These are phyloP conservation scores for Campoletis sonorensis DNA, from an alignment of 1,140 invertebrate species.

Conservation along the genomic window DNA sequence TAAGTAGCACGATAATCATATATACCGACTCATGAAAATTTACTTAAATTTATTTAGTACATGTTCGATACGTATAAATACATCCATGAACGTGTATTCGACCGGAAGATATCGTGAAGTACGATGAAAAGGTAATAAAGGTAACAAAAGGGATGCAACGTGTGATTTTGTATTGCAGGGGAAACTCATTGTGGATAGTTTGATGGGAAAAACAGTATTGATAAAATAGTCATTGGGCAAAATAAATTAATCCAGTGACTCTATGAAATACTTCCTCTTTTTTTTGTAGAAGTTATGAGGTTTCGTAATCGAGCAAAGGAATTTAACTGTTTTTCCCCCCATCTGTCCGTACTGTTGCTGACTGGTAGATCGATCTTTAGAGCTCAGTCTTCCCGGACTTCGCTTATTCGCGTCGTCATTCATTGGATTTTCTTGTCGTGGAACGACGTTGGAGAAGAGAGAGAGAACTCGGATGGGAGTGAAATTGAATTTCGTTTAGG, in stretches of 20 bases:
- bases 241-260: neutral
- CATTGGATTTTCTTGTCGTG: conserved; percentile 36
- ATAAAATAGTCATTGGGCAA: neutral
- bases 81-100: no score
- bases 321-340: neutral
- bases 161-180: no score
- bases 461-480: neutral
- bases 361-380: neutral
- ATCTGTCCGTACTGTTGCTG: neutral
- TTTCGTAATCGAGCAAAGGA: neutral
- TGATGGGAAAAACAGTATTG: neutral
- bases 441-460: conserved; percentile 3
- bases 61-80: no score
- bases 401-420: conserved; percentile 30
- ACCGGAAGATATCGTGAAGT: no score
- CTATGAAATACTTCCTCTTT: neutral
- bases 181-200: no score
- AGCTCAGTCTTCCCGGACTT: neutral
- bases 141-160: no score
- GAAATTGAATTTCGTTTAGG: conserved; percentile 36
- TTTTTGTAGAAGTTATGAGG: neutral
- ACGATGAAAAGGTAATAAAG: no score
- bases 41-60: neutral
- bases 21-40: neutral
- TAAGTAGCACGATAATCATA: neutral